Percentiles rank a stretch among this genome's conserved stretches.
Evolutionary conservation across 2,113 vertebrate species (phyloP).

Genomic region (Empidonax alnorum): DNA sequence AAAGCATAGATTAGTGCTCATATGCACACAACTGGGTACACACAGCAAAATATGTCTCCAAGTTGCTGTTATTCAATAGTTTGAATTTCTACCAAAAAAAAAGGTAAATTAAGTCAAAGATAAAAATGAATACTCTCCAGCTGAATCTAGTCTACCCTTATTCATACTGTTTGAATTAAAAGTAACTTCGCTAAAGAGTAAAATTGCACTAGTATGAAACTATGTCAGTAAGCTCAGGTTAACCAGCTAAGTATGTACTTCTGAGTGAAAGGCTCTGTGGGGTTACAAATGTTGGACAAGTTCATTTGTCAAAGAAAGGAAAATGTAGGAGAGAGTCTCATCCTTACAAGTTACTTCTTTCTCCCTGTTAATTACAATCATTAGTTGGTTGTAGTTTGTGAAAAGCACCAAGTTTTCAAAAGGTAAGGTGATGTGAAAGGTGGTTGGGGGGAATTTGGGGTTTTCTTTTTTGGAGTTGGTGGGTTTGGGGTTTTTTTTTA

Average conservation of each 20-base stretch:
- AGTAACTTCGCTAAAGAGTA: background rate
- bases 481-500: background rate
- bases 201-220: background rate
- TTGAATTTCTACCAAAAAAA: background rate
- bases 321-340: background rate
- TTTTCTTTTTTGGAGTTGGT: background rate
- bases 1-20: background rate
- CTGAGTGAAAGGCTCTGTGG: background rate
- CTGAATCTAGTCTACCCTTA: background rate
- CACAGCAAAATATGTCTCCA: background rate
- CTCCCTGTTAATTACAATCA: background rate
- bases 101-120: background rate
- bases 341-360: background rate
- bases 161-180: background rate
- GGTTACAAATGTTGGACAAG: background rate
- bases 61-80: background rate
- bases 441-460: background rate
- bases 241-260: background rate
- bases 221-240: background rate
- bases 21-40: accelerated
- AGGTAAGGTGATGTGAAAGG: background rate
- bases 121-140: background rate
- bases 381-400: background rate
- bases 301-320: background rate
- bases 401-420: background rate